A percentile compares a stretch with the other conserved stretches of the same genome.
Evolutionary conservation across 1,140 invertebrate genomes (phyloP).

Genomic region (Eufriesea mexicana): DNA sequence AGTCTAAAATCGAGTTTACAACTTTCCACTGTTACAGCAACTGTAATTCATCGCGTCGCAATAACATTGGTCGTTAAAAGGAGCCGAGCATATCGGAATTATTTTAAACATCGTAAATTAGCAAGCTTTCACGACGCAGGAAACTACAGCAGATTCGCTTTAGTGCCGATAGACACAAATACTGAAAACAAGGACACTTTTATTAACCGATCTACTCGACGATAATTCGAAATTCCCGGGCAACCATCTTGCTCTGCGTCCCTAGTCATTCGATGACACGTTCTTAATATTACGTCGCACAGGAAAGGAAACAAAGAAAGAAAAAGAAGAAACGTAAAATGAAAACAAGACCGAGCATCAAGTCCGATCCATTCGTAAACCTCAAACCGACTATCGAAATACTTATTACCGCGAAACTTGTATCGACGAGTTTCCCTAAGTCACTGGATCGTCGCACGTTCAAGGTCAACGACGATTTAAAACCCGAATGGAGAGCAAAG

Average conservation of each 20-base stretch:
- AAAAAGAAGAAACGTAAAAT: not conserved
- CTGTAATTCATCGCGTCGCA: not conserved
- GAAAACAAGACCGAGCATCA: not conserved
- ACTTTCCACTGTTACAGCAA: not conserved
- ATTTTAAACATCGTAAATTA: constrained; percentile 13
- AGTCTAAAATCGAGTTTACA: constrained; percentile 2
- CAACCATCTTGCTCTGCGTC: not conserved
- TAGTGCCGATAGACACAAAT: not conserved
- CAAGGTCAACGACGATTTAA: constrained; percentile 58
- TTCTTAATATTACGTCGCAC: no score
- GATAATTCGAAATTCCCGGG: not conserved
- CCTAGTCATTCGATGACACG: not conserved
- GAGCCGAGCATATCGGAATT: no score
- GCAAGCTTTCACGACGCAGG: not conserved
- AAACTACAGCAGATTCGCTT: not conserved
- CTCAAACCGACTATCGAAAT: not conserved
- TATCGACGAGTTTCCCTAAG: not conserved
- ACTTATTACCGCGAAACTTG: no score
- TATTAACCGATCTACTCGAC: not conserved
- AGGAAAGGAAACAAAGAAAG: no score
- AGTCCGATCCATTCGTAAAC: not conserved
- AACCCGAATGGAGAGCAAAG: constrained; percentile 82
- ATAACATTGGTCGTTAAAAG: constrained; percentile 3
- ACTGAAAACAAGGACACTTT: not conserved
- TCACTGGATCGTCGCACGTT: constrained; percentile 16